A percentile compares a stretch with the other conserved stretches of the same genome.
These are phyloP conservation scores for Galerucella calmariensis DNA, from an alignment of 2,888 invertebrate species.

Conservation along the genomic window DNA sequence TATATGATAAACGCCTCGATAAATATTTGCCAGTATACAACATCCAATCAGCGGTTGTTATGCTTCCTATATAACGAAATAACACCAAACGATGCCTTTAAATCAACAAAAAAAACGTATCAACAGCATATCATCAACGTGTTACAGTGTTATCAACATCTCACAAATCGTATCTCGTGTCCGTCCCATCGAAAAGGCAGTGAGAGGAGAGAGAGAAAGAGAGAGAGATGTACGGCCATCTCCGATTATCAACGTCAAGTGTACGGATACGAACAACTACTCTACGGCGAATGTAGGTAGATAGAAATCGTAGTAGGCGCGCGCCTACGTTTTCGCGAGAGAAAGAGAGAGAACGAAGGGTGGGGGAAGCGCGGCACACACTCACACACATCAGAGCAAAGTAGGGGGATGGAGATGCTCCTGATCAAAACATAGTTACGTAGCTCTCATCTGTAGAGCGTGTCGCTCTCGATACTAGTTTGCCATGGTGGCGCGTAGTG, in stretches of 20 bases:
- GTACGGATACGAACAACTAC: slow-evolving; percentile 3
- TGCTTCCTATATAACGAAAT: slow-evolving; percentile 4
- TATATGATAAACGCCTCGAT: not conserved
- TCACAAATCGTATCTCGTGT: slow-evolving; percentile 6
- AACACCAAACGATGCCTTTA: not conserved
- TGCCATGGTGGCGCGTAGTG: slow-evolving; percentile 85
- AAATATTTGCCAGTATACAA: not conserved
- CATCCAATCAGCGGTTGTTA: not conserved
- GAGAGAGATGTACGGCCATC: slow-evolving; percentile 1
- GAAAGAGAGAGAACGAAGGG: slow-evolving; percentile 32
- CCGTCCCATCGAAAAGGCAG: not conserved
- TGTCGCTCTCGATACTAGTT: slow-evolving; percentile 67
- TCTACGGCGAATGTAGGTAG: slow-evolving; percentile 44
- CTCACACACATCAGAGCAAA: slow-evolving; percentile 39
- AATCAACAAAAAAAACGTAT: slow-evolving; percentile 10
- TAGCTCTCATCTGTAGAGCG: slow-evolving; percentile 50
- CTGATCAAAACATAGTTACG: slow-evolving; percentile 51
- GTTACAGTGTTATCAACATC: slow-evolving; percentile 11
- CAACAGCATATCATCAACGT: slow-evolving; percentile 11
- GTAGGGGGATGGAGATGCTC: slow-evolving; percentile 48
- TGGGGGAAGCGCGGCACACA: slow-evolving; percentile 24
- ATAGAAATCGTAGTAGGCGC: slow-evolving; percentile 35
- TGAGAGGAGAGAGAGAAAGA: slow-evolving; percentile 4
- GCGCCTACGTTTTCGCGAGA: slow-evolving; percentile 40
- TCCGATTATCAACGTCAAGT: slow-evolving; percentile 1